Evolutionary conservation across 2,113 vertebrate species (phyloP).

Genomic region (Tonatia bakeri): DNA sequence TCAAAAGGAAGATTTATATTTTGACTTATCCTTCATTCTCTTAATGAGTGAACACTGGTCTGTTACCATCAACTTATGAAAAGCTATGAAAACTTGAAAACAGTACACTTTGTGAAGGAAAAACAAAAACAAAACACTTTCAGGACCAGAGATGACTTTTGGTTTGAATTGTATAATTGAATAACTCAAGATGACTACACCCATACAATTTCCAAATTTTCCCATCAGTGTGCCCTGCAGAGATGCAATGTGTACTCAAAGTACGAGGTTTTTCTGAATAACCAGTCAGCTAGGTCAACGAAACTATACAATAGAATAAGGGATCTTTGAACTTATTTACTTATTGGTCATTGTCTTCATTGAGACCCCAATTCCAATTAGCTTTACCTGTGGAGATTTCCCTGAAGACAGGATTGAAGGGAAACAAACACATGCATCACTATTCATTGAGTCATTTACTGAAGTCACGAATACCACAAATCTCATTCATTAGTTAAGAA

Average conservation of each 20-base stretch:
- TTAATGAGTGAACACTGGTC: background rate
- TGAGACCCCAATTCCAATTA: background rate
- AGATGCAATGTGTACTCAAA: background rate
- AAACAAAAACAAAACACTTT: background rate
- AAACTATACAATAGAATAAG: background rate
- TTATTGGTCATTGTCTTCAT: background rate
- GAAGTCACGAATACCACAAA: background rate
- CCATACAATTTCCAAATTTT: background rate
- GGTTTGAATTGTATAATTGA: background rate
- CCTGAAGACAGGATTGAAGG: background rate
- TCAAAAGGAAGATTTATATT: background rate
- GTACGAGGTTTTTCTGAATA: background rate
- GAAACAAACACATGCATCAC: background rate
- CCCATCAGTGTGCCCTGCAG: background rate
- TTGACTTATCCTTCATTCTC: background rate
- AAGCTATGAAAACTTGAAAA: background rate
- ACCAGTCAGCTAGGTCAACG: background rate
- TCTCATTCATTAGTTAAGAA: background rate
- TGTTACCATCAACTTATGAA: background rate
- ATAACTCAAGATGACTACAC: background rate
- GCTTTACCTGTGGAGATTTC: background rate
- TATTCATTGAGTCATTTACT: background rate
- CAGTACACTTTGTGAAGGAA: background rate
- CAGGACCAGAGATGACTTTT: background rate
- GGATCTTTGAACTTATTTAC: background rate